These are phyloP conservation scores for Erpobdella octoculata DNA, from an alignment of 2,888 invertebrate species.

Conservation along the genomic window DNA sequence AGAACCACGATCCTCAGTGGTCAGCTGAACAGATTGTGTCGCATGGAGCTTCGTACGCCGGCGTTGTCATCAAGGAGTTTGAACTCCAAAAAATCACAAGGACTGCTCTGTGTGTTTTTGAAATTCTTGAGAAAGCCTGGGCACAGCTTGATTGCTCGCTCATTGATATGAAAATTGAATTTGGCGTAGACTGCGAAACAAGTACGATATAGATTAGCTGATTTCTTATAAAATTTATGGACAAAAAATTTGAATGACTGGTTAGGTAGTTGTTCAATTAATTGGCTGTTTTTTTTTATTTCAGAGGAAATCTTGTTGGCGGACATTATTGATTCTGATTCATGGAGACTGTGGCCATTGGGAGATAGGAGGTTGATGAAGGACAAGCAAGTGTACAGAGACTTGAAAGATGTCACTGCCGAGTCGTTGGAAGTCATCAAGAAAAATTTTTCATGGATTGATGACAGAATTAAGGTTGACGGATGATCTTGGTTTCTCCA, in stretches of 20 bases:
- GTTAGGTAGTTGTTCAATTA: too few species aligned
- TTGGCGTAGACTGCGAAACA: constrained; percentile 43
- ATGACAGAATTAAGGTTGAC: constrained; percentile 66
- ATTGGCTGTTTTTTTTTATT: background rate
- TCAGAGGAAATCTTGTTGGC: constrained; percentile 79
- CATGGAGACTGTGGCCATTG: constrained; percentile 94
- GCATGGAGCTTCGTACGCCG: constrained; percentile 72
- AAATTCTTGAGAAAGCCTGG: constrained; percentile 89
- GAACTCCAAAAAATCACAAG: constrained; percentile 71
- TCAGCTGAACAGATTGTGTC: constrained; percentile 84
- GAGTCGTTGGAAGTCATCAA: constrained; percentile 81
- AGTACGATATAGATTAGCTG: constrained; percentile 27
- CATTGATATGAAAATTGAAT: constrained; percentile 84
- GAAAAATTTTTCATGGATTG: constrained; percentile 86
- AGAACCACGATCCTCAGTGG: constrained; percentile 98
- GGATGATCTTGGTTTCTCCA: background rate
- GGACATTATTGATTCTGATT: constrained; percentile 95
- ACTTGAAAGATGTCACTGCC: constrained; percentile 72
- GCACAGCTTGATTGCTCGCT: constrained; percentile 77
- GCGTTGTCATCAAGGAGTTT: constrained; percentile 67
- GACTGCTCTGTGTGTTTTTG: constrained; percentile 77
- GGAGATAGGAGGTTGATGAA: constrained; percentile 92
- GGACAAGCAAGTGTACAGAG: constrained; percentile 94
- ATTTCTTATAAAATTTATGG: background rate
- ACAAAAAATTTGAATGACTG: too few species aligned